Evolutionary conservation across 2,888 invertebrate species (phyloP), one percentile per base, ranked within the genome.

Genomic region (Keiferia lycopersicella): DNA sequence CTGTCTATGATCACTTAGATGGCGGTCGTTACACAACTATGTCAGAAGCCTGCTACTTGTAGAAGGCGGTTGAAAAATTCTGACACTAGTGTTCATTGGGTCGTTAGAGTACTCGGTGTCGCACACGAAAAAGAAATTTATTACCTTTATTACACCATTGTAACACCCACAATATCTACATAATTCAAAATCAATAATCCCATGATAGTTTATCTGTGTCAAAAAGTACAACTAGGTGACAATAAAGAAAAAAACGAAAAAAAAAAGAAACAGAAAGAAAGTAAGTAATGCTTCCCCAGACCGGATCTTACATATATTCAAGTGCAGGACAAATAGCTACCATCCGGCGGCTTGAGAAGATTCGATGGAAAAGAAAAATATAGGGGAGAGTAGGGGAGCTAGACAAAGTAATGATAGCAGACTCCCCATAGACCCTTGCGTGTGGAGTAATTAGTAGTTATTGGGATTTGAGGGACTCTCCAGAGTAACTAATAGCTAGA

Each of bases 301-400:
- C 30, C 56, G 56, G 56, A 56, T 30, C 56, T 56, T 56, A 7
- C 34, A 34, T 16, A 56, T 16, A 34, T 56, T 34, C 51, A 65
- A 72, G 68, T 63, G 68, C 61, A 66, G 53, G 66, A 72, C 72
- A 75, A 75, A 77, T 71, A 71, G 65, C 67, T 50, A 45, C 60
- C 68, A 57, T 65, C 67, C 66, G 65, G 41, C n/a, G 41, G 14
- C 48, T 48, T 18, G 30, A 26, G 16, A 34, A 50, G 48, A 53
- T 62, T 62, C 65, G 30, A 65, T 65, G 34, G 62, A 30, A 62
- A 62, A 62, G 62, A 53, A 65, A 58, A 65, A 62, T 45, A 59
- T 59, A 6, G 45, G 65, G 65, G 65, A 45, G 45, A 45, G n/a
- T 16, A 45, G n/a, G 45, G 45, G 38, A 62, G 39, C 26, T 26